These are phyloP conservation scores for Carassius carassius DNA, from an alignment of 2,113 vertebrate genomes.

Conservation along the genomic window DNA sequence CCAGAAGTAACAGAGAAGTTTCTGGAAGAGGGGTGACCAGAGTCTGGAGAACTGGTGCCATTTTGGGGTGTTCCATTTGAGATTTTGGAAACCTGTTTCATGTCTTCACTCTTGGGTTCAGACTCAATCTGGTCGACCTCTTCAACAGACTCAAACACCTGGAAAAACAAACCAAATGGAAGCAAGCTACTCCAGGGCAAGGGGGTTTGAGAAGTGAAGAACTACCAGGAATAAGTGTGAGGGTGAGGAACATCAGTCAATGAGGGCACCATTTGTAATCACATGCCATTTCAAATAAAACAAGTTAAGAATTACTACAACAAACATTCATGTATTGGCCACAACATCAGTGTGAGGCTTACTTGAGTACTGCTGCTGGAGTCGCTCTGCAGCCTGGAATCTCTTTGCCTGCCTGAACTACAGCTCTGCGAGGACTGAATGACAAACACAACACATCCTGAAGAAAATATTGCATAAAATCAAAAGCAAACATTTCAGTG, in stretches of 20 bases:
- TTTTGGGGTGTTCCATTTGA: slow-evolving; percentile 81
- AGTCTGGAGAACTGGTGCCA: slow-evolving; percentile 84
- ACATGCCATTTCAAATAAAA: neutral
- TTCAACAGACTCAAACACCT: slow-evolving; percentile 98
- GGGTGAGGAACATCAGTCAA: slow-evolving; percentile 54
- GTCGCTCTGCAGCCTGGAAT: slow-evolving; percentile 88
- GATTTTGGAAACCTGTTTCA: slow-evolving; percentile 78
- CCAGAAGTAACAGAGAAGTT: slow-evolving; percentile 91
- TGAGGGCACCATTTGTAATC: neutral
- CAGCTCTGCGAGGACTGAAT: slow-evolving; percentile 90
- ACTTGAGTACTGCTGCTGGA: slow-evolving; percentile 98
- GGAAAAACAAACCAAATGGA: slow-evolving; percentile 72
- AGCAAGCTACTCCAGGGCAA: slow-evolving; percentile 72
- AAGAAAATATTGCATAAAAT: neutral
- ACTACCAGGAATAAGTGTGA: slow-evolving; percentile 64
- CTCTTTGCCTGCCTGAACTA: slow-evolving; percentile 88
- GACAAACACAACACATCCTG: slow-evolving; percentile 9
- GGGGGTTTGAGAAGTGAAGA: slow-evolving; percentile 66
- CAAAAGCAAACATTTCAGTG: neutral
- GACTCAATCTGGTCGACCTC: slow-evolving; percentile 81
- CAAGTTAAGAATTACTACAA: no score
- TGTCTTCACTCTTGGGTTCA: slow-evolving; percentile 80
- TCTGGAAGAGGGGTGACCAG: slow-evolving; percentile 89
- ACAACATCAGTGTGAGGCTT: slow-evolving; percentile 44
- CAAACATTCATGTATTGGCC: no score